Conservation (phyloP, 2,797 vertebrate species). For the Buphagus erythrorhynchus region DNA sequence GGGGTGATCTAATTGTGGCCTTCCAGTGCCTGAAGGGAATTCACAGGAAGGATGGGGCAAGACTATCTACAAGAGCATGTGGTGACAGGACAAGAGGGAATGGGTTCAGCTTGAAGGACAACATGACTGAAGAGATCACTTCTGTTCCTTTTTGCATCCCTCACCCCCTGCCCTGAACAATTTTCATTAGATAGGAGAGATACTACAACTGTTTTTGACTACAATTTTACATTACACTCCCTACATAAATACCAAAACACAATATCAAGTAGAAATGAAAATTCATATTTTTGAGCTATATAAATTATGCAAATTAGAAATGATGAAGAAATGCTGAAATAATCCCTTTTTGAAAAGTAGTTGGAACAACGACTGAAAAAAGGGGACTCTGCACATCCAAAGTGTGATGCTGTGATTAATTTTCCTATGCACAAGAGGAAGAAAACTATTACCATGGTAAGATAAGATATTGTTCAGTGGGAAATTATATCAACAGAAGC, state of each 20-base stretch:
- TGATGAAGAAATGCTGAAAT: background rate
- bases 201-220: background rate
- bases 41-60: no score
- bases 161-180: background rate
- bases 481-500: slow-evolving; percentile 16
- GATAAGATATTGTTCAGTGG: background rate
- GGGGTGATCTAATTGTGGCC: background rate
- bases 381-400: background rate
- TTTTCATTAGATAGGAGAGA: background rate
- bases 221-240: background rate
- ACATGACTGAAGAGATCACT: background rate
- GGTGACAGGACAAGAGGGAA: background rate
- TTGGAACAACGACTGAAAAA: background rate
- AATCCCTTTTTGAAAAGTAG: background rate
- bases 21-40: background rate
- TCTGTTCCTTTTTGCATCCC: background rate
- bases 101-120: background rate
- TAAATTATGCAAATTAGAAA: background rate
- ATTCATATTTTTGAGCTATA: background rate
- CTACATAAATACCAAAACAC: background rate
- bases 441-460: background rate
- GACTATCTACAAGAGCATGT: background rate
- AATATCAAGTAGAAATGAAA: background rate
- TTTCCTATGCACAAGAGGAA: background rate
- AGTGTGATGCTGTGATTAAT: background rate